Evolutionary conservation across 2,888 invertebrate genomes (phyloP).

Genomic region (Tachystola acroxantha): DNA sequence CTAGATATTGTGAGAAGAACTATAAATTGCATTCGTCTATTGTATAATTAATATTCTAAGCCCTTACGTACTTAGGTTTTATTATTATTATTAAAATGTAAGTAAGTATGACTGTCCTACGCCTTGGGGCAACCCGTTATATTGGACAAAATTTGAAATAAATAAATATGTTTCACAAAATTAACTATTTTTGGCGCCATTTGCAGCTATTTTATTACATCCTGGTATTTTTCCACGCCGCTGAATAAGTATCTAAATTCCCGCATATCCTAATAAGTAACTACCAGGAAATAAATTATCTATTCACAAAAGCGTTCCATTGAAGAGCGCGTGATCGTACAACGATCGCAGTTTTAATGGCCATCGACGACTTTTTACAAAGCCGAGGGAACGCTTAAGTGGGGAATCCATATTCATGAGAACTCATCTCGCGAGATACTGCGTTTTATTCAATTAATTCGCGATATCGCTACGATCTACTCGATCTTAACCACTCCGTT

Average conservation of each 20-base stretch:
- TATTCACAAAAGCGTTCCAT: background rate
- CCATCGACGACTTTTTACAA: conserved; percentile 41
- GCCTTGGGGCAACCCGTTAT: no score
- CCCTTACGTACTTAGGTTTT: no score
- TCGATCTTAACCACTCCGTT: conserved; percentile 19
- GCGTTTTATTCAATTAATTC: conserved; percentile 71
- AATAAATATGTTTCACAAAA: no score
- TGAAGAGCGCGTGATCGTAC: conserved; percentile 16
- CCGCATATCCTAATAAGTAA: background rate
- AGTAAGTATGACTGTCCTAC: no score
- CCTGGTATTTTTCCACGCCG: no score
- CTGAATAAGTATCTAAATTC: background rate
- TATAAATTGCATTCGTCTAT: no score
- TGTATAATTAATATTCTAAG: no score
- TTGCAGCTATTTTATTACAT: no score
- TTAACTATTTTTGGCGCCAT: no score
- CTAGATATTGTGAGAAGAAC: no score
- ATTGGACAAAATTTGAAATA: no score
- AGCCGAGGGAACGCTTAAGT: conserved; percentile 47
- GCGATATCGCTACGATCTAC: conserved; percentile 43
- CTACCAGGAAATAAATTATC: background rate
- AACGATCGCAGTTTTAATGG: conserved; percentile 39
- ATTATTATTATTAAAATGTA: no score
- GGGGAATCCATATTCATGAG: conserved; percentile 66
- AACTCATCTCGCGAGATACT: conserved; percentile 35